Base-by-base conservation (phyloP, 2,113 vertebrate genomes). In the Dasyprocta punctata region DNA sequence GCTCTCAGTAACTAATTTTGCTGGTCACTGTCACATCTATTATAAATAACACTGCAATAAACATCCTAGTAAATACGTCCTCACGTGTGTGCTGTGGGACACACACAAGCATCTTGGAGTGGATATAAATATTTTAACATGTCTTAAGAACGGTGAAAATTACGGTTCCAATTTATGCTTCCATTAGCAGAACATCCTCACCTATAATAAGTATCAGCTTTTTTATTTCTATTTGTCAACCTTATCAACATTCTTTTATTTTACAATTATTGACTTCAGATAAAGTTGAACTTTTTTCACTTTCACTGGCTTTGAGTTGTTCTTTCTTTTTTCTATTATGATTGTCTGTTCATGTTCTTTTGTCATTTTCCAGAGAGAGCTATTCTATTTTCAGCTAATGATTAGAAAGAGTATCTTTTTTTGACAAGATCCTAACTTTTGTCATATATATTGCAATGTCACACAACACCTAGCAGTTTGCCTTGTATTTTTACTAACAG, bases 161-260 rank as follows among this genome's bases (percentile, higher is more conserved):
- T 87, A 58, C 81, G 61, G 19, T 28, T 95, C 84, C 54, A 78
- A 1, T 78, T 89, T 71, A 81, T 58, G 16, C 41, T 77, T 85
- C 14, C 12, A 16, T 44, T 30, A 12, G 67, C 36, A 60, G 38
- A 71, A 19, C 26, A 7, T 69, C 30, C n/a, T 90, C 10, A 49
- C 38, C 20, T 52, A 60, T 58, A 87, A 81, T 86, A 47, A 86
- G 83, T 65, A 61, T 11, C 69, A 90, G 22, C 16, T 17, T 65
- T 83, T 88, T 84, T 6, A 22, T 61, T 95, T 11, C 9, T 38
- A 65, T 81, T 93, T 96, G 60, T 19, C 67, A 75, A 75, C 75
- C 65, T 80, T 71, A n/a, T 49, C 88, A 63, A 71, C 12, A 36
- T 94, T 94, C 44, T 87, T 84, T 95, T 89, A 89, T 89, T 81